Evolutionary conservation across 1,140 invertebrate species (phyloP).

Genomic region (Camponotus floridanus): DNA sequence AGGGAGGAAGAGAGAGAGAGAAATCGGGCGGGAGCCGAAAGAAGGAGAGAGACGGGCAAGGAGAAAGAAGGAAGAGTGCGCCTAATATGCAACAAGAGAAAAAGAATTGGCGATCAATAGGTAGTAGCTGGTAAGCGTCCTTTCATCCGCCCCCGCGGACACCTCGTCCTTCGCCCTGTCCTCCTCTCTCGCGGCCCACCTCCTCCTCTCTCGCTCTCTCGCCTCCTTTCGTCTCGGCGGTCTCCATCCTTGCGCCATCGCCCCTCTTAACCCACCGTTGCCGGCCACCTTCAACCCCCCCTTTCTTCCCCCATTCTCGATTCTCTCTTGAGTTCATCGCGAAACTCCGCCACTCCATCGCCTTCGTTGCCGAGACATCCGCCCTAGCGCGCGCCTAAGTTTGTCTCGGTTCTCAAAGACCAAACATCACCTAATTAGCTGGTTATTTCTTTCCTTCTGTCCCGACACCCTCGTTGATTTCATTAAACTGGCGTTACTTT

Average conservation of each 20-base stretch:
- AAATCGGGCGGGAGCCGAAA: constrained; percentile 23
- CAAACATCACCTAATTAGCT: constrained; percentile 70
- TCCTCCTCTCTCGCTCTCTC: constrained; percentile 67
- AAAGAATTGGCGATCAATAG: constrained; percentile 87
- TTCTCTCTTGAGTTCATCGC: constrained; percentile 73
- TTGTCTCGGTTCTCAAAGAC: constrained; percentile 63
- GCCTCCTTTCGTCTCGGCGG: constrained; percentile 73
- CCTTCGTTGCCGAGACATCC: constrained; percentile 72
- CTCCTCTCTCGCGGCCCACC: constrained; percentile 70
- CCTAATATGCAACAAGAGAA: constrained; percentile 87
- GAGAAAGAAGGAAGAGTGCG: constrained; percentile 81
- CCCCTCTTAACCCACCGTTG: constrained; percentile 67
- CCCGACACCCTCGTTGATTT: constrained; percentile 49
- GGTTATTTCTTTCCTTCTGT: constrained; percentile 51
- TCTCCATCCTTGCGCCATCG: constrained; percentile 70
- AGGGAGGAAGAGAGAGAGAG: constrained; percentile 34
- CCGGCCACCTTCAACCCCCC: constrained; percentile 52
- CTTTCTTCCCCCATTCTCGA: constrained; percentile 46
- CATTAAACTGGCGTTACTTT: neutral
- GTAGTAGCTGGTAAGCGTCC: constrained; percentile 86
- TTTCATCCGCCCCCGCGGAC: constrained; percentile 84
- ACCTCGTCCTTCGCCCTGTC: constrained; percentile 80
- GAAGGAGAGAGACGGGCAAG: constrained; percentile 58
- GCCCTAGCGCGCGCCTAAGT: constrained; percentile 67
- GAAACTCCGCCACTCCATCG: constrained; percentile 73